Evolutionary conservation across 2,888 invertebrate genomes (phyloP).

Genomic region (Trypoxylon attenuatum): DNA sequence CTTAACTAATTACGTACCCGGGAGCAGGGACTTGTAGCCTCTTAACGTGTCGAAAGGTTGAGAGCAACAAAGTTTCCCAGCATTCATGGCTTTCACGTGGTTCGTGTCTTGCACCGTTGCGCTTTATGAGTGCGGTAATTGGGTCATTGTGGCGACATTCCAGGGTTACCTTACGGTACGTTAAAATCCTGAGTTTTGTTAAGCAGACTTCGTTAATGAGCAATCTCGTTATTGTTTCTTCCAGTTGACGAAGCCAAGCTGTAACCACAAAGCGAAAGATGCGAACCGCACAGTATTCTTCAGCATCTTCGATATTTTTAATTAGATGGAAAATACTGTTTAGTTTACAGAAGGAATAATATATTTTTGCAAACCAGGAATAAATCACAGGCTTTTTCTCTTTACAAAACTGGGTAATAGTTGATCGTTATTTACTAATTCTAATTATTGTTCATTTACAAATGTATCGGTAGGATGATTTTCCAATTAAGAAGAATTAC

Average conservation of each 20-base stretch:
- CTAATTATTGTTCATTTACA: too few relatives aligned
- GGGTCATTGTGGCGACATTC: constrained; percentile 43
- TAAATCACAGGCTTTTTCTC: too few relatives aligned
- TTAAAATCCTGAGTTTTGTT: constrained; percentile 36
- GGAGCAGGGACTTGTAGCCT: constrained; percentile 14
- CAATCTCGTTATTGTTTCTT: constrained; percentile 20
- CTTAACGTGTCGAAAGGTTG: constrained; percentile 45
- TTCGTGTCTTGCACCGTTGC: constrained; percentile 48
- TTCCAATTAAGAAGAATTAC: too few relatives aligned
- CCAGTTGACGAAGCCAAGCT: background rate
- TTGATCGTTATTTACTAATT: too few relatives aligned
- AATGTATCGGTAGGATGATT: too few relatives aligned
- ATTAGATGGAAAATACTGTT: too few relatives aligned
- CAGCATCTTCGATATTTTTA: background rate
- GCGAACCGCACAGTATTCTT: background rate
- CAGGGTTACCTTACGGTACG: constrained; percentile 23
- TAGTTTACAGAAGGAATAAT: too few relatives aligned
- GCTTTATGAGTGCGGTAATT: constrained; percentile 53
- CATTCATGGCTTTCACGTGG: constrained; percentile 49
- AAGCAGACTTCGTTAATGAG: constrained; percentile 26
- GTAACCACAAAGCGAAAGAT: background rate
- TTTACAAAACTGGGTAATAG: too few relatives aligned
- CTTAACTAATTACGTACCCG: constrained; percentile 43
- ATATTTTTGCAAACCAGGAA: too few relatives aligned
- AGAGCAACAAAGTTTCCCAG: constrained; percentile 40